These are phyloP conservation scores for Sebastolobus altivelis DNA, from an alignment of 2,797 vertebrate species.

Conservation along the genomic window DNA sequence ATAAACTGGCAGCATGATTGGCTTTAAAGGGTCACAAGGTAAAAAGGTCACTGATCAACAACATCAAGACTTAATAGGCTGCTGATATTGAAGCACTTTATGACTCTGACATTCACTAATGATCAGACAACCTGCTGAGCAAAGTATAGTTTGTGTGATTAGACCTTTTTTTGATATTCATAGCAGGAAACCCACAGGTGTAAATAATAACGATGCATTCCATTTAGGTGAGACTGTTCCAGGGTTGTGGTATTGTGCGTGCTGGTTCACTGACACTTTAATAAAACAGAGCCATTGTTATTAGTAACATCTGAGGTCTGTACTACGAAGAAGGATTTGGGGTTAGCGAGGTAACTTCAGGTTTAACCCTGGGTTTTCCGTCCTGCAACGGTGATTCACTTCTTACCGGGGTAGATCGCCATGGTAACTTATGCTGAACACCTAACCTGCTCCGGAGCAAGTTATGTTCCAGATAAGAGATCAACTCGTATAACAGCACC, in stretches of 20 bases:
- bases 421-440: no score
- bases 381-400: no score
- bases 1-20: neutral
- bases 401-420: no score
- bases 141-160: slow-evolving; percentile 8
- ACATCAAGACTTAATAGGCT: neutral
- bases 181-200: slow-evolving; percentile 17
- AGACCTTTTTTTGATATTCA: neutral
- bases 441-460: no score
- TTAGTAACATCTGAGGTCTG: neutral
- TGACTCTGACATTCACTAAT: neutral
- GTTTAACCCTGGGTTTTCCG: no score
- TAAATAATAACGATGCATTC: slow-evolving; percentile 29
- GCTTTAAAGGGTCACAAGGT: neutral
- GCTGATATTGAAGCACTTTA: slow-evolving; percentile 4
- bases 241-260: neutral
- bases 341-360: no score
- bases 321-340: no score
- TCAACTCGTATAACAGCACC: no score
- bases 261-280: neutral
- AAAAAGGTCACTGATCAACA: neutral
- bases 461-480: no score
- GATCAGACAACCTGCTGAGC: slow-evolving; percentile 6
- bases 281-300: neutral
- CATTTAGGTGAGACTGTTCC: slow-evolving; percentile 17